A percentile compares a stretch with the other conserved stretches of the same genome.
Evolutionary conservation across 2,888 invertebrate genomes (phyloP).

Genomic region (Callimorpha dominula): DNA sequence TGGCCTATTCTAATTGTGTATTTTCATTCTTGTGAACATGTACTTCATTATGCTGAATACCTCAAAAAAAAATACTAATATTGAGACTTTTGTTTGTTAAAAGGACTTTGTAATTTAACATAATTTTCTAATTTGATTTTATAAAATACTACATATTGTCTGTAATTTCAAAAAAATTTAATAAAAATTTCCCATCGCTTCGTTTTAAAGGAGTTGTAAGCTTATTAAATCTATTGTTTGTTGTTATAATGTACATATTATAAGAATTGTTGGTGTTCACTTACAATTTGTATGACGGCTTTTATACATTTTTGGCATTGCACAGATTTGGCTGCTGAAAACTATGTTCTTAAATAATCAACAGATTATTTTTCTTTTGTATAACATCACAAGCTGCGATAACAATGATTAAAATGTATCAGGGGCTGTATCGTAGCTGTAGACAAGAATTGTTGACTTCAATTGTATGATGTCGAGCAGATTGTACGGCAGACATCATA

Average conservation of each 20-base stretch:
- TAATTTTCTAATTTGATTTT: neutral
- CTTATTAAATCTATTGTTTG: constrained; percentile 31
- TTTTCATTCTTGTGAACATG: constrained; percentile 8
- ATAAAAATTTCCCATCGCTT: constrained; percentile 3
- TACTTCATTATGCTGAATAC: constrained; percentile 21
- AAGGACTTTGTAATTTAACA: constrained; percentile 2
- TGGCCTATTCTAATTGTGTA: constrained; percentile 12
- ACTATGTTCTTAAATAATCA: neutral
- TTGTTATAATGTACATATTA: constrained; percentile 35
- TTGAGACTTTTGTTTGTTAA: constrained; percentile 11
- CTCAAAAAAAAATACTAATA: constrained; percentile 13
- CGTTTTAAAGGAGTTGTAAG: constrained; percentile 14
- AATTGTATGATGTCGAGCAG: neutral
- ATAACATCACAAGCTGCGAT: neutral
- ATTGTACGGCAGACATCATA: neutral
- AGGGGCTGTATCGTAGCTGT: constrained; percentile 9
- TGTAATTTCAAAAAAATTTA: constrained; percentile 7
- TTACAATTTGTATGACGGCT: constrained; percentile 12
- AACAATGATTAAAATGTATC: neutral
- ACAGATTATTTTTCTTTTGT: neutral
- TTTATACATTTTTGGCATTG: neutral
- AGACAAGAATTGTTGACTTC: constrained; percentile 15
- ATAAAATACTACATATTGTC: neutral
- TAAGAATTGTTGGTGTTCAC: constrained; percentile 56
- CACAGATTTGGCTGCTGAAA: constrained; percentile 3